Evolutionary conservation across 2,888 invertebrate genomes (phyloP), one percentile per base, ranked within the genome.

Genomic region (Lochmaea capreae): DNA sequence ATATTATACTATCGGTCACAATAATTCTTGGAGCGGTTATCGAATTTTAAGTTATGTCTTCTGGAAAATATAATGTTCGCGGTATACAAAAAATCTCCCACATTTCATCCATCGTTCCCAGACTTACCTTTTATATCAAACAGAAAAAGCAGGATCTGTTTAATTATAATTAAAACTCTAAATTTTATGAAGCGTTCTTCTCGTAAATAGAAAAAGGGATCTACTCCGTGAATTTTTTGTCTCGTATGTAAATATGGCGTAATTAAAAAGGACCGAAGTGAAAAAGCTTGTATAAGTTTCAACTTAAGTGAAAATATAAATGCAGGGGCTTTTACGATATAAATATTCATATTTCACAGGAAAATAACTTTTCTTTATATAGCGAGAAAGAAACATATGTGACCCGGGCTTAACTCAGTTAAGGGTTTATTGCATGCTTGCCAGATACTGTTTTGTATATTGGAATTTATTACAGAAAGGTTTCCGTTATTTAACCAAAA

Each of bases 221-320:
- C 73, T 72, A 33, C 57, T 54, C 71, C 11, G 43, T 68, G 59
- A 42, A 63, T 73, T 76, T 77, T 76, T 76, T 75, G 74, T 76
- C 79, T 71, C 71, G 76, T 78, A 81, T 82, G 80, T 80, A 80
- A 81, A 82, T 82, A 79, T 72, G 78, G 73, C 75, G 80, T 84
- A 83, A 84, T 84, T 84, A 83, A 84, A 85, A 85, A 84, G 83
- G 84, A 83, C 81, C 79, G 82, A 81, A 85, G 85, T 84, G 85
- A 85, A 85, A 85, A 85, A 84, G 83, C 84, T 83, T 85, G 85
- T 85, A 84, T 83, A 84, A 84, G 83, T 83, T 83, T 82, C 83
- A 82, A 82, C 81, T 81, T 83, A 84, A 85, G 84, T 84, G 85
- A 84, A 85, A 84, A 84, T 84, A 84, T 83, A 82, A 84, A 84